Evolutionary conservation across 2,888 invertebrate species (phyloP), one percentile per base, ranked within the genome.

Genomic region (Chrysotoxum bicinctum): DNA sequence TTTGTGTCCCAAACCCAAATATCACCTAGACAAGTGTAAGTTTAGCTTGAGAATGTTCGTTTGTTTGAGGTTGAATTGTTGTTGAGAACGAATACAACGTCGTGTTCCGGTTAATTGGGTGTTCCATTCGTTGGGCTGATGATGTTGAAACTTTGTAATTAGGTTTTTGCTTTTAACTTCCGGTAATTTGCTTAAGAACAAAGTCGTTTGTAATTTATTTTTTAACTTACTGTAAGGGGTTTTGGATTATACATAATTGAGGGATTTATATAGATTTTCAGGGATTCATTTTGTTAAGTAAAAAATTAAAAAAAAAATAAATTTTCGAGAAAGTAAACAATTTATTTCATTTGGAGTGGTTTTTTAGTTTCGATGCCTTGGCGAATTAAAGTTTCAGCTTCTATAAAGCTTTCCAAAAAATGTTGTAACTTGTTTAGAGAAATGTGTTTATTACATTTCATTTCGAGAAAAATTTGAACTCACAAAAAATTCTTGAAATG

Each of bases 141-240:
- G 58, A 45, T 45, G 81, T 75, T 85, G 76, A 81, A 81, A 74
- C 58, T 76, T 77, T 81, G 69, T 85, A 81, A 85, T 85, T 85
- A 80, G 85, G 77, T 85, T 85, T 85, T 73, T 73, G 80, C 64
- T 37, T 77, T 80, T 72, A 81, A 68, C 81, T 80, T 85, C 80
- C 85, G 60, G 85, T 81, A 73, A 85, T 85, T 85, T 85, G 77
- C 85, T 77, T 69, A 73, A 62, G 54, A 81, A 77, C 80, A 81
- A 73, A 77, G 81, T 81, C 37, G 62, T 56, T 69, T 68, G 73
- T 81, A 81, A 85, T 81, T 85, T 85, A 58, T 60, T 66, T 50
- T 32, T 40, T 23, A n/a, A 26, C 50, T 23, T 50, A 23, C 14
- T 14, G 14, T 14, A 3, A 50, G 14, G 26, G 23, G 14, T 12